Conservation (phyloP, 1,140 invertebrate species). For the Penaeus indicus region DNA sequence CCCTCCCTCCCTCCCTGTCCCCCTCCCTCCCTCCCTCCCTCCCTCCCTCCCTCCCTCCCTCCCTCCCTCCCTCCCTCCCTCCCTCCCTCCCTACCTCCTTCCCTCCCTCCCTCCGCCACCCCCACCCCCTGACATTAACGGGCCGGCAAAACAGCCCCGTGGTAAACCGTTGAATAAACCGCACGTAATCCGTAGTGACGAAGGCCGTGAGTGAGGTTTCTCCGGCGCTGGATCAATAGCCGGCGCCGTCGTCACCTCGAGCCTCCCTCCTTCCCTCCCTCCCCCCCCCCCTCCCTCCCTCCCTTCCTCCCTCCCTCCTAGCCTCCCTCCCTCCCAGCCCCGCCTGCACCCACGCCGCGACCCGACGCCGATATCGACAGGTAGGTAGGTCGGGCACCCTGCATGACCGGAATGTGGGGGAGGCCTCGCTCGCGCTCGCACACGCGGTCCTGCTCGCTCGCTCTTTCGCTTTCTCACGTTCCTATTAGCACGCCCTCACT, state of each 20-base stretch:
- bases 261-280: background rate
- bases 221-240: background rate
- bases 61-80: background rate
- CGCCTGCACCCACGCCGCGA: background rate
- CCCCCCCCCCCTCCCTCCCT: background rate
- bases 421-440: background rate
- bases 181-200: too few relatives aligned
- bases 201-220: background rate
- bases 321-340: background rate
- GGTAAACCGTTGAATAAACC: too few relatives aligned
- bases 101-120: background rate
- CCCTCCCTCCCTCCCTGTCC: background rate
- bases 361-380: too few relatives aligned
- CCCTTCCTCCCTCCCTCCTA: background rate
- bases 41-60: constrained; percentile 21
- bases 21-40: background rate
- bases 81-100: background rate
- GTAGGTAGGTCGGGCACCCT: too few relatives aligned
- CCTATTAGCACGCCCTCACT: constrained; percentile 15
- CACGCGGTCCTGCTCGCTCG: background rate
- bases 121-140: background rate
- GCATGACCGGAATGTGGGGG: too few relatives aligned
- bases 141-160: too few relatives aligned
- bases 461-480: background rate
- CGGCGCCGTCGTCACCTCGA: background rate